Evolutionary conservation across 2,113 vertebrate genomes (phyloP).

Genomic region (Xiphophorus hellerii): DNA sequence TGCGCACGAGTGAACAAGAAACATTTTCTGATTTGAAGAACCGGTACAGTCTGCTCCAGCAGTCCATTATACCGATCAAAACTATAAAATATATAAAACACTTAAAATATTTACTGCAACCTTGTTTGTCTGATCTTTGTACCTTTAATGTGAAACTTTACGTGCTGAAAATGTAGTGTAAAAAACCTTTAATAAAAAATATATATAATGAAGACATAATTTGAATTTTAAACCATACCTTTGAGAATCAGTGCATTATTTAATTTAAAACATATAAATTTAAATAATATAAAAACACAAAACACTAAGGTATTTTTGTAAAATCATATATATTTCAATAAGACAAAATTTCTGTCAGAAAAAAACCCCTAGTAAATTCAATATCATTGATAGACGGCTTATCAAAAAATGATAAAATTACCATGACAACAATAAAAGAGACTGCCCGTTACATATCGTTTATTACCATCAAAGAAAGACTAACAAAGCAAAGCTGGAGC

Average conservation of each 20-base stretch:
- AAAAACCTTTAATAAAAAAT: background rate
- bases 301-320: background rate
- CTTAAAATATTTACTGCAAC: too few species aligned
- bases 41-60: background rate
- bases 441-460: conserved; percentile 35
- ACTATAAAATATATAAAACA: too few species aligned
- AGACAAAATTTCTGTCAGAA: background rate
- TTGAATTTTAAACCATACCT: background rate
- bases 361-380: background rate
- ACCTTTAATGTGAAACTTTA: background rate
- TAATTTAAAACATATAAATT: background rate
- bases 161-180: background rate
- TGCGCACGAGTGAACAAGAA: background rate
- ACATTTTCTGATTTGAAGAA: background rate
- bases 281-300: too few species aligned
- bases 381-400: conserved; percentile 1
- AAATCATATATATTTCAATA: background rate
- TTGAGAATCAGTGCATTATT: background rate
- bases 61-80: background rate
- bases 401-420: background rate
- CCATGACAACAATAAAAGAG: conserved; percentile 6
- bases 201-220: background rate
- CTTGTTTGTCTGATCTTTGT: background rate
- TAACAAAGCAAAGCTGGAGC: conserved; percentile 53
- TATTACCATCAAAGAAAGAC: conserved; percentile 55